Evolutionary conservation across 30 jellyfish, hydroid and myxozoan genomes (phyloP).

Genomic region (Hydractinia symbiolongicarpus): DNA sequence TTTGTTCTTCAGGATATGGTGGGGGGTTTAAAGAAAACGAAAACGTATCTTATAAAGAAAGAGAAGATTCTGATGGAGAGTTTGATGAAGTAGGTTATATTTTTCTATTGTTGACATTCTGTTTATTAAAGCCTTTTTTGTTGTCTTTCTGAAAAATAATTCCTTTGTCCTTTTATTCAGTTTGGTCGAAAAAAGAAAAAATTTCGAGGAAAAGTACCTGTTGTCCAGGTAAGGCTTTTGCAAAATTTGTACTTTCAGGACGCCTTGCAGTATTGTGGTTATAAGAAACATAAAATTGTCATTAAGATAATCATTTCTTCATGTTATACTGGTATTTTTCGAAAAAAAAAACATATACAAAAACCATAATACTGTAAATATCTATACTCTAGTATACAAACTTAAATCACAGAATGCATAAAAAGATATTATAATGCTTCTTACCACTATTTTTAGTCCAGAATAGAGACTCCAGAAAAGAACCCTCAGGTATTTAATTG

Average conservation of each 20-base stretch:
- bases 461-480: too few species aligned
- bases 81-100: slow-evolving; percentile 74
- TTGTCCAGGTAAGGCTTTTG: slow-evolving; percentile 6
- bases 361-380: too few species aligned
- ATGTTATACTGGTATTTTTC: too few species aligned
- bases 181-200: slow-evolving; percentile 75
- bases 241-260: background rate
- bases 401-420: too few species aligned
- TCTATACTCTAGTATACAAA: too few species aligned
- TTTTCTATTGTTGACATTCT: background rate
- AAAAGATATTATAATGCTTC: too few species aligned
- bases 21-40: slow-evolving; percentile 96
- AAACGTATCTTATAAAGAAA: slow-evolving; percentile 60
- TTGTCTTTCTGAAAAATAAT: background rate
- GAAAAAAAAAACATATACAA: too few species aligned
- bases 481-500: too few species aligned
- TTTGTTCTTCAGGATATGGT: slow-evolving; percentile 56
- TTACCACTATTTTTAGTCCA: too few species aligned
- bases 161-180: slow-evolving; percentile 22
- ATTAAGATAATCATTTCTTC: too few species aligned
- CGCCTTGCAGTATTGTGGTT: too few species aligned
- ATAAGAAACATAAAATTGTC: too few species aligned
- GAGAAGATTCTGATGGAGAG: slow-evolving; percentile 89
- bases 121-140: background rate
- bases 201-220: slow-evolving; percentile 51